phyloP scores from a whole-genome alignment of 2,797 vertebrate species.

The Gallirallus australis region DNA sequence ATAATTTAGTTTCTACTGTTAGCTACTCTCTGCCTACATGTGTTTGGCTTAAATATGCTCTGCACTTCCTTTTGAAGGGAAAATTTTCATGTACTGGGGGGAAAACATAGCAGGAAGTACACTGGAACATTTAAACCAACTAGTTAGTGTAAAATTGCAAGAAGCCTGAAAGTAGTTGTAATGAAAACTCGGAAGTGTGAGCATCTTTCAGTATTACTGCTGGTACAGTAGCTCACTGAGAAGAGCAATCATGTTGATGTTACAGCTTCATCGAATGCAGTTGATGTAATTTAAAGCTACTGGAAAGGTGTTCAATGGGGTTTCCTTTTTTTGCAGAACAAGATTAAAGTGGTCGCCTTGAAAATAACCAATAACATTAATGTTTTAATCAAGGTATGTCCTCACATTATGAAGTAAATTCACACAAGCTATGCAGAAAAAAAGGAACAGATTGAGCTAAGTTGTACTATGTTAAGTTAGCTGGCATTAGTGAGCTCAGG shows the following conservation, averaged over 20 bases:
- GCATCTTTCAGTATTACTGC: neutral
- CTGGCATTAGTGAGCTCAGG: neutral
- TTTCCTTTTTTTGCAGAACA: constrained; percentile 86
- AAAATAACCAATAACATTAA: constrained; percentile 99
- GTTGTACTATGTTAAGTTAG: neutral
- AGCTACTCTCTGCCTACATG: neutral
- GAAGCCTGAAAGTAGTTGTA: neutral
- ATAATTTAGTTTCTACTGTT: neutral
- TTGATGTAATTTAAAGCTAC: neutral
- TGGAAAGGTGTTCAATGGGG: neutral
- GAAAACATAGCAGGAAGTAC: neutral
- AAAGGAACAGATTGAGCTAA: neutral
- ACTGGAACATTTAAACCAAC: neutral
- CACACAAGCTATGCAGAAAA: neutral
- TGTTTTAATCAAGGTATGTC: constrained; percentile 94
- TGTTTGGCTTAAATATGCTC: neutral
- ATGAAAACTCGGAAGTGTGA: neutral
- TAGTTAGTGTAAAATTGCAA: neutral
- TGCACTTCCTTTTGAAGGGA: neutral
- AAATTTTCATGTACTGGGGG: neutral
- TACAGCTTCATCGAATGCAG: neutral
- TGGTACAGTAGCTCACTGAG: neutral
- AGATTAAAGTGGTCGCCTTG: constrained; percentile 98
- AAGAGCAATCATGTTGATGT: neutral
- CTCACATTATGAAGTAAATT: neutral